These are phyloP conservation scores for Rhea pennata DNA, from an alignment of 2,113 vertebrate species.

Conservation along the genomic window DNA sequence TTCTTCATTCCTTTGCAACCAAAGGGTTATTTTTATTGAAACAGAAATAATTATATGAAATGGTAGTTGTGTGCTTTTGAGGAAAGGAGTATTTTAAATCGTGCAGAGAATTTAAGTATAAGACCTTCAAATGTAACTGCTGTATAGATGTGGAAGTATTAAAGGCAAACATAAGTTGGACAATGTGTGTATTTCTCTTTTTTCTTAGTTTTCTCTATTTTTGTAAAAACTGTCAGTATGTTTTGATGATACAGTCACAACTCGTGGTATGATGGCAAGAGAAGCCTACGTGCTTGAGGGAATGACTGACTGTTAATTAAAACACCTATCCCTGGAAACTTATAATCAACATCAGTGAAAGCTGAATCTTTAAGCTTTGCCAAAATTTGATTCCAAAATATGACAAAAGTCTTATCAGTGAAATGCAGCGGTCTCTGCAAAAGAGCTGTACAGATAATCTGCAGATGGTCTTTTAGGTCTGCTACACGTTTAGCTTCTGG, in stretches of 20 bases:
- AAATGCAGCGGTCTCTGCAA: not conserved
- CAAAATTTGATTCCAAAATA: not conserved
- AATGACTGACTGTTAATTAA: slow-evolving; percentile 2
- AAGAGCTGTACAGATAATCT: not conserved
- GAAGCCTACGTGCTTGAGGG: not conserved
- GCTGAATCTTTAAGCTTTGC: not conserved
- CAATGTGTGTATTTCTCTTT: not conserved
- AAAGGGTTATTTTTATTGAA: not conserved
- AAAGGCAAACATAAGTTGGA: not conserved
- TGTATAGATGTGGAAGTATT: not conserved
- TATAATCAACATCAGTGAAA: not conserved
- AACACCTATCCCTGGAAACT: not conserved
- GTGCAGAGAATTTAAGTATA: not conserved
- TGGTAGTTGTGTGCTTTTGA: not conserved
- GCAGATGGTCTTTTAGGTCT: not conserved
- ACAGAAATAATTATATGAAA: not conserved
- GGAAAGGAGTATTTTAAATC: not conserved
- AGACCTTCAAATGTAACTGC: not conserved
- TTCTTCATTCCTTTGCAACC: not conserved
- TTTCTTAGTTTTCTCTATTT: not conserved
- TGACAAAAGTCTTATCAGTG: not conserved
- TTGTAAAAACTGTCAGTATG: not conserved
- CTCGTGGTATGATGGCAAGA: not conserved
- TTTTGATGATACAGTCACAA: not conserved
- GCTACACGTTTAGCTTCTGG: not conserved